These are phyloP conservation scores for Emydocephalus ijimae DNA, from an alignment of 2,113 vertebrate species.

Conservation along the genomic window DNA sequence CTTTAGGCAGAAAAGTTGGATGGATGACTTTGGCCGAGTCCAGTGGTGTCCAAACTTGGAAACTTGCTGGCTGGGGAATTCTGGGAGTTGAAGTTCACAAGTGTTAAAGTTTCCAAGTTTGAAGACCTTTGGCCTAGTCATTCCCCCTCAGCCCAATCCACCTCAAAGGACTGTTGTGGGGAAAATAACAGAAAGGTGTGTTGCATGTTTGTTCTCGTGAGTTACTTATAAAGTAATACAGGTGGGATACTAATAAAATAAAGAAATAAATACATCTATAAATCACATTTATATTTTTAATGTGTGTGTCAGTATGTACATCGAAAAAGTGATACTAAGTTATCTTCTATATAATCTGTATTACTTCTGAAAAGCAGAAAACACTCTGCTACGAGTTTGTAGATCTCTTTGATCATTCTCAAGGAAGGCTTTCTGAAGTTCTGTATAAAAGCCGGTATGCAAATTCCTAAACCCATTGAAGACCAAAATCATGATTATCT, in stretches of 20 bases:
- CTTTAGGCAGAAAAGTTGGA: not conserved
- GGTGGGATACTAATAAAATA: not conserved
- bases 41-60: too few species aligned
- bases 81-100: too few species aligned
- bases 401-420: not conserved
- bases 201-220: not conserved
- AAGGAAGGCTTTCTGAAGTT: not conserved
- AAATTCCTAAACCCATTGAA: not conserved
- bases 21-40: not conserved
- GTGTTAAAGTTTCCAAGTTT: too few species aligned
- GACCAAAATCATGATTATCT: not conserved
- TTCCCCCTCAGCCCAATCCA: not conserved
- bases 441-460: not conserved
- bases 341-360: not conserved
- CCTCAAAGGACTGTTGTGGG: not conserved
- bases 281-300: too few species aligned
- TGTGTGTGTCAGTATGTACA: too few species aligned
- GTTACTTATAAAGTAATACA: not conserved
- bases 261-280: too few species aligned
- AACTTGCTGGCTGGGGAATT: too few species aligned
- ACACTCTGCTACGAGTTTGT: not conserved
- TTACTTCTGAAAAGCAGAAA: conserved; percentile 9
- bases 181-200: not conserved
- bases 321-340: too few species aligned
- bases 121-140: not conserved